Base-by-base conservation (phyloP, 2,888 invertebrate genomes). In the Rutpela maculata region DNA sequence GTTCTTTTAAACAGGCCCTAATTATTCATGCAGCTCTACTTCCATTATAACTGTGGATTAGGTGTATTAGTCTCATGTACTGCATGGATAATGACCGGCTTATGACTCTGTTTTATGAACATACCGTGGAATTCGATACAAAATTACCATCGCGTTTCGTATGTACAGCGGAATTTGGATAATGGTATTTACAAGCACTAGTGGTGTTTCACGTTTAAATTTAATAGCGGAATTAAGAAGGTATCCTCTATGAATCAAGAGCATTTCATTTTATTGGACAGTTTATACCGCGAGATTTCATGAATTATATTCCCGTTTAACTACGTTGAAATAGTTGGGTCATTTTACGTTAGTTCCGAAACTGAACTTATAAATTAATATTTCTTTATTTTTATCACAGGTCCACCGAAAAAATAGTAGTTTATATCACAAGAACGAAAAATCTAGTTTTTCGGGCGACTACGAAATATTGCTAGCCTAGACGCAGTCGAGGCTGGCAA, bases 21-120 rank as follows among this genome's bases (percentile, higher is more conserved):
- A 78, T 78, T 80, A 80, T 80, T 78, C 76, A 71, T 43, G 62
- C 31, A 19, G 19, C 59, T 69, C 65, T 56, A 65, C 15, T 71
- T 19, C 67, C 19, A 63, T 68, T 69, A 70, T 62, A 62, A 60
- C 31, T 43, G 67, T 22, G 67, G 65, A 74, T 74, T 74, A 38
- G 10, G 38, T 60, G 74, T 67, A 74, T 74, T 74, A 74, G 67
- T 67, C 19, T 35, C 59, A 60, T 74, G 74, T 74, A 74, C 11
- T 59, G 66, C 56, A 10, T 17, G 43, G 63, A 74, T 74, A 71
- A 71, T 38, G 62, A 62, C 38, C 43, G 50, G 62, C 43, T 71
- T 71, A 71, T 62, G 62, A 22, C n/a, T 19, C 55, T 19, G 59
- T 70, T 59, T 70, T 70, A 60, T 59, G 59, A 67, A 67, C 26